Percentiles rank a stretch among this genome's conserved stretches.
phyloP scores from a whole-genome alignment of 2,888 invertebrate species.

The Noctua janthina region DNA sequence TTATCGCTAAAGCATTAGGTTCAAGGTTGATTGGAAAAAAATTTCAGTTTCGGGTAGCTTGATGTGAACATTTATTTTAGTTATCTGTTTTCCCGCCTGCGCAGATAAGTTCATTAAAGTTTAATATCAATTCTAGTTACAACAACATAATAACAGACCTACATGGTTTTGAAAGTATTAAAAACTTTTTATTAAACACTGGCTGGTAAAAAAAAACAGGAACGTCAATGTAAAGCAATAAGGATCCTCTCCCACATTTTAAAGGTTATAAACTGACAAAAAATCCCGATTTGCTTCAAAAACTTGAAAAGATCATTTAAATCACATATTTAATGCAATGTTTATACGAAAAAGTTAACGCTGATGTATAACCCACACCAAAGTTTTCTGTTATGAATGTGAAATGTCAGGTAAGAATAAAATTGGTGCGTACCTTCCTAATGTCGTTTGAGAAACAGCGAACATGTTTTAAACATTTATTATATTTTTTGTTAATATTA shows the following conservation, averaged over 20 bases:
- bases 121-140: background rate
- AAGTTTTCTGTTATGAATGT: conserved; percentile 78
- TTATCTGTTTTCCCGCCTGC: background rate
- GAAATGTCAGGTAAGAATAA: conserved; percentile 81
- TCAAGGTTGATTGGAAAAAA: too few species aligned
- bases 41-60: too few species aligned
- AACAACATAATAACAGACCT: conserved; percentile 5
- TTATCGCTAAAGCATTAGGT: too few species aligned
- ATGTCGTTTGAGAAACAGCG: conserved; percentile 13
- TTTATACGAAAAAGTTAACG: conserved; percentile 68
- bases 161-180: background rate
- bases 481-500: conserved; percentile 7
- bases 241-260: conserved; percentile 60
- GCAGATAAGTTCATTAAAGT: background rate
- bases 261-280: conserved; percentile 77
- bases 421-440: conserved; percentile 3
- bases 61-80: background rate
- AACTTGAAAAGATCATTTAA: conserved; percentile 70
- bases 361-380: conserved; percentile 64
- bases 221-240: conserved; percentile 43
- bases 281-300: conserved; percentile 74
- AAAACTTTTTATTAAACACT: conserved; percentile 48
- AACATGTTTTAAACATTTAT: conserved; percentile 3
- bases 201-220: conserved; percentile 30
- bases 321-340: conserved; percentile 79